Evolutionary conservation across 35 echinoderm and acorn worm genomes (phyloP).

Genomic region (Heliocidaris erythrogramma): DNA sequence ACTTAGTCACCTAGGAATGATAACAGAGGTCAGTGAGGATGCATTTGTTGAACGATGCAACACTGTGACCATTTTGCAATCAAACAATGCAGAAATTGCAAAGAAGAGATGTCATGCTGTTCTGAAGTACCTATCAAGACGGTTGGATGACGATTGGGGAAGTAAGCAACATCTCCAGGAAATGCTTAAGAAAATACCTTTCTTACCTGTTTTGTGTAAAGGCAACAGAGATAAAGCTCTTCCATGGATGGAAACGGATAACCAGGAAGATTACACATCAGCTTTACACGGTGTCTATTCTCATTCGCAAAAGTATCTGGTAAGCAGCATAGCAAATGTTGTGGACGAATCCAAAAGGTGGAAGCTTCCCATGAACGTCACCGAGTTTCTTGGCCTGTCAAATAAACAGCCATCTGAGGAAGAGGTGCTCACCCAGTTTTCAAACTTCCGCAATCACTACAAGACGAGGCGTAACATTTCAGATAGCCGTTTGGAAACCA

Average conservation of each 20-base stretch:
- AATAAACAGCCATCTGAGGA: neutral
- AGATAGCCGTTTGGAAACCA: neutral
- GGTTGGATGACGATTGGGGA: neutral
- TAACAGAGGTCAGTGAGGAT: neutral
- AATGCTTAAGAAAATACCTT: neutral
- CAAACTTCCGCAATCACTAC: neutral
- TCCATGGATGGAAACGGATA: neutral
- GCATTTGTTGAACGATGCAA: neutral
- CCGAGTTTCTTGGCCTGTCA: neutral
- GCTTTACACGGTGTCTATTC: neutral
- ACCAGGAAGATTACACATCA: neutral
- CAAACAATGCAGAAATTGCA: neutral
- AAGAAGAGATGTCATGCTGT: neutral
- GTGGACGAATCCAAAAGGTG: neutral
- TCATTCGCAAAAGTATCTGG: neutral
- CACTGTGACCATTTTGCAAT: neutral
- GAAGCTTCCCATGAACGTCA: neutral
- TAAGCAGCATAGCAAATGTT: neutral
- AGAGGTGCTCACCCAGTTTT: neutral
- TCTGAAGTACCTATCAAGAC: neutral
- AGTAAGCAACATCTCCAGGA: neutral
- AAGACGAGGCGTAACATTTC: neutral
- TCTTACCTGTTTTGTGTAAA: neutral
- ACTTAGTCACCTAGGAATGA: conserved; percentile 58
- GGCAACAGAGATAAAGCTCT: neutral